Percentiles rank a stretch among this genome's conserved stretches.
phyloP scores from a whole-genome alignment of 92 coral and sea anemone species.

The Hydrozoanthus gracilis region DNA sequence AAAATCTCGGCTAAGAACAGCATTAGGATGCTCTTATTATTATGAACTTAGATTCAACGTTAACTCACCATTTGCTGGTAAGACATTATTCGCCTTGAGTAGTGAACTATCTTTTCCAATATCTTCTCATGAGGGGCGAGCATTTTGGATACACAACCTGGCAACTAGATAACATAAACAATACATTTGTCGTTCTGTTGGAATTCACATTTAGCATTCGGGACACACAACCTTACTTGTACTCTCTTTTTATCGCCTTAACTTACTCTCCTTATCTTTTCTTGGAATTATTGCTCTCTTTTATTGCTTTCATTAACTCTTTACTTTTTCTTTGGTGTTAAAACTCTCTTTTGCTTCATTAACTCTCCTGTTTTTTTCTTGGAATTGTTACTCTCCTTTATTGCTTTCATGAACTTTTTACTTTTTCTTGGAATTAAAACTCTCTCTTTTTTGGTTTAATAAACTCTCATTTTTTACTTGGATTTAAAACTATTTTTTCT shows the following conservation, averaged over 20 bases:
- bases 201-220: not conserved
- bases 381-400: too few relatives aligned
- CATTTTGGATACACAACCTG: constrained; percentile 84
- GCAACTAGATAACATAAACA: constrained; percentile 55
- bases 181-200: not conserved
- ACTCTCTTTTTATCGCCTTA: too few relatives aligned
- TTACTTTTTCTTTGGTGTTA: too few relatives aligned
- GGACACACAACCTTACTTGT: not conserved
- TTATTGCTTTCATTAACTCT: not conserved
- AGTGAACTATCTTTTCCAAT: constrained; percentile 83
- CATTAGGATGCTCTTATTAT: not conserved
- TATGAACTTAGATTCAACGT: not conserved
- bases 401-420: too few relatives aligned
- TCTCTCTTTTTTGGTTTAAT: not conserved
- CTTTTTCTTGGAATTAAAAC: not conserved
- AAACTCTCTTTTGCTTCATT: too few relatives aligned
- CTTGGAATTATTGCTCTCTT: not conserved
- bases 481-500: too few relatives aligned
- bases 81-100: constrained; percentile 70
- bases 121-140: constrained; percentile 84
- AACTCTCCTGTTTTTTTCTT: too few relatives aligned
- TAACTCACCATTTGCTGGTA: constrained; percentile 74
- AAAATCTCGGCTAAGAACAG: too few relatives aligned
- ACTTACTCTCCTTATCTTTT: too few relatives aligned
- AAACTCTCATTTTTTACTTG: not conserved